Evolutionary conservation across 2,113 vertebrate species (phyloP).

Genomic region (Oreochromis niloticus): DNA sequence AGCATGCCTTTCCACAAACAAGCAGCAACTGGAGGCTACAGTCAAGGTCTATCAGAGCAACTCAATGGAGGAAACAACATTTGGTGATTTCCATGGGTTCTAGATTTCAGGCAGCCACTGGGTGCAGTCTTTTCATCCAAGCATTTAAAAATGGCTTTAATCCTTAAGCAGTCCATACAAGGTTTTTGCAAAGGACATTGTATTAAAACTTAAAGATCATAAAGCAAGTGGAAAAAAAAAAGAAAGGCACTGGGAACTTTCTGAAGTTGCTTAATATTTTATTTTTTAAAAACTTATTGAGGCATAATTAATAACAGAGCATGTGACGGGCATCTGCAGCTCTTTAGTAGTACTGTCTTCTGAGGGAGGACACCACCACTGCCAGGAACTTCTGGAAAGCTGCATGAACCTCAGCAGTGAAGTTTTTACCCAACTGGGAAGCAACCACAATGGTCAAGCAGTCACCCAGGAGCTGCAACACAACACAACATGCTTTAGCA

Average conservation of each 20-base stretch:
- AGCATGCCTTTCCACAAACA: neutral
- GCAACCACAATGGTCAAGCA: neutral
- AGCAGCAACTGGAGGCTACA: neutral
- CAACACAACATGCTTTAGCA: neutral
- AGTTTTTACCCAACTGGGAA: slow-evolving; percentile 21
- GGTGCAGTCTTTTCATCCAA: neutral
- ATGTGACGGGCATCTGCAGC: neutral
- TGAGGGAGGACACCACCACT: slow-evolving; percentile 64
- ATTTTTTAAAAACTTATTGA: rapidly evolving
- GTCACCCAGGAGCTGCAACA: neutral
- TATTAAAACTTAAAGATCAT: neutral
- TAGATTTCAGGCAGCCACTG: rapidly evolving
- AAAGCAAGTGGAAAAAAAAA: neutral
- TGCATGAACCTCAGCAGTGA: slow-evolving; percentile 65
- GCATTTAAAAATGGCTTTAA: neutral
- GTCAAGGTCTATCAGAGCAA: neutral
- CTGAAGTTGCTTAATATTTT: neutral
- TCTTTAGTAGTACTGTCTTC: slow-evolving; percentile 75
- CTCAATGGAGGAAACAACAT: neutral
- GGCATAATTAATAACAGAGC: neutral
- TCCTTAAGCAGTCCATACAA: neutral
- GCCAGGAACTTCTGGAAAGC: slow-evolving; percentile 55
- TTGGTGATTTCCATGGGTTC: neutral
- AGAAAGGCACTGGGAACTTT: neutral
- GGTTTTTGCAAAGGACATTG: neutral